Percentiles rank a stretch among this genome's conserved stretches.
phyloP scores from a whole-genome alignment of 2,888 invertebrate species.

The Philaethria dido region DNA sequence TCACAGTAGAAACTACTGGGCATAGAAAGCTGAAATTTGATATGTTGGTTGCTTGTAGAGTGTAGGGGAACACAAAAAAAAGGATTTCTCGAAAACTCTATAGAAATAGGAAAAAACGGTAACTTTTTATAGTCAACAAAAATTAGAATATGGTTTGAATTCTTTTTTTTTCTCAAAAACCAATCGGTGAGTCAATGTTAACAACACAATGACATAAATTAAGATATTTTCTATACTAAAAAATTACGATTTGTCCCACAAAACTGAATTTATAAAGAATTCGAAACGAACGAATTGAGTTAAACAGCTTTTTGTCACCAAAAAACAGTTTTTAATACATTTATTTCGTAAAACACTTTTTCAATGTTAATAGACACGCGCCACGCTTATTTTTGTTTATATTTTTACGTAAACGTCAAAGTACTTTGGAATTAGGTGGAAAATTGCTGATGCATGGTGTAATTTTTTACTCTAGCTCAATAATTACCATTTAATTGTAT shows the following conservation, averaged over 20 bases:
- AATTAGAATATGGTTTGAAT: too few relatives aligned
- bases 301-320: slow-evolving; percentile 14
- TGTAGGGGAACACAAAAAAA: too few relatives aligned
- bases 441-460: neutral
- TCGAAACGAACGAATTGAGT: slow-evolving; percentile 14
- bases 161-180: neutral
- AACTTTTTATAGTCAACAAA: too few relatives aligned
- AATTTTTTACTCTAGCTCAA: neutral
- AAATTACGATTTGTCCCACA: slow-evolving; percentile 18
- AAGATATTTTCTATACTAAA: neutral
- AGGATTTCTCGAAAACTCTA: too few relatives aligned
- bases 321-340: slow-evolving; percentile 25
- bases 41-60: too few relatives aligned
- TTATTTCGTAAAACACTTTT: slow-evolving; percentile 25
- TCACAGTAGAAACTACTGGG: too few relatives aligned
- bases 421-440: slow-evolving; percentile 7
- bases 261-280: slow-evolving; percentile 10
- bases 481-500: slow-evolving; percentile 15
- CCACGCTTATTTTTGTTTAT: slow-evolving; percentile 7
- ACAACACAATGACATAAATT: neutral
- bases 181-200: neutral
- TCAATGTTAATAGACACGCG: slow-evolving; percentile 26
- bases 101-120: too few relatives aligned
- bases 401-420: neutral
- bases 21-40: too few relatives aligned